A percentile compares a stretch with the other conserved stretches of the same genome.
Evolutionary conservation across 2,113 vertebrate genomes (phyloP).

Genomic region (Lamprotornis superbus): DNA sequence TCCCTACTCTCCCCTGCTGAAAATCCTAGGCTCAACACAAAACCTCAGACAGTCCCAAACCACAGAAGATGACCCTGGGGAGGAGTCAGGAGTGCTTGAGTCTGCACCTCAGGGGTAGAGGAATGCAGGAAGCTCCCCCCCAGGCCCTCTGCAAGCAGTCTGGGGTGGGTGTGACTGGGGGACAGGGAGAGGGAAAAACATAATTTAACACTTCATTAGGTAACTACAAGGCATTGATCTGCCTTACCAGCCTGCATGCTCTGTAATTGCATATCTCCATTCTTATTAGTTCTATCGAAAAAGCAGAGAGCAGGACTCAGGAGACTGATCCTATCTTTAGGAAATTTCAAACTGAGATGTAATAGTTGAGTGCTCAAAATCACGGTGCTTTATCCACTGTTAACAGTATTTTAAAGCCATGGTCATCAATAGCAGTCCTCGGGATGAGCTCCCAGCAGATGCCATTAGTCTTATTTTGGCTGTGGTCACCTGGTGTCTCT

Average conservation of each 20-base stretch:
- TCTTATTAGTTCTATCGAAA: slow-evolving; percentile 9
- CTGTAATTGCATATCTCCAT: slow-evolving; percentile 26
- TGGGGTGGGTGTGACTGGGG: rapidly evolving
- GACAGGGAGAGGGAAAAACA: not conserved
- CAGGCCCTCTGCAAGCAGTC: not conserved
- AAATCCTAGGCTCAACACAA: not conserved
- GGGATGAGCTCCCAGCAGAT: not conserved
- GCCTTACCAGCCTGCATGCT: not conserved
- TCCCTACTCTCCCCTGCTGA: not conserved
- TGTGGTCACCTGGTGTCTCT: not conserved
- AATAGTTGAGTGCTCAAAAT: not conserved
- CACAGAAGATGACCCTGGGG: not conserved
- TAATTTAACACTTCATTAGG: slow-evolving; percentile 50
- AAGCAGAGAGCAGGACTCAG: not conserved
- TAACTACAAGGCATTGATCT: slow-evolving; percentile 40
- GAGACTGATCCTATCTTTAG: slow-evolving; percentile 23
- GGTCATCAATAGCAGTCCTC: not conserved
- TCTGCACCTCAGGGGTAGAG: not conserved
- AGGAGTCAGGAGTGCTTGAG: not conserved
- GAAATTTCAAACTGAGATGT: slow-evolving; percentile 53
- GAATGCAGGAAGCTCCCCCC: not conserved
- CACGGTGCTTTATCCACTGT: not conserved
- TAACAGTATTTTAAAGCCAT: slow-evolving; percentile 29
- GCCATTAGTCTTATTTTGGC: slow-evolving; percentile 25
- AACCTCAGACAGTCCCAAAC: not conserved